Percentiles rank a stretch among this genome's conserved stretches.
Evolutionary conservation across 2,888 invertebrate genomes (phyloP).

Genomic region (Protodeltote pygarga): DNA sequence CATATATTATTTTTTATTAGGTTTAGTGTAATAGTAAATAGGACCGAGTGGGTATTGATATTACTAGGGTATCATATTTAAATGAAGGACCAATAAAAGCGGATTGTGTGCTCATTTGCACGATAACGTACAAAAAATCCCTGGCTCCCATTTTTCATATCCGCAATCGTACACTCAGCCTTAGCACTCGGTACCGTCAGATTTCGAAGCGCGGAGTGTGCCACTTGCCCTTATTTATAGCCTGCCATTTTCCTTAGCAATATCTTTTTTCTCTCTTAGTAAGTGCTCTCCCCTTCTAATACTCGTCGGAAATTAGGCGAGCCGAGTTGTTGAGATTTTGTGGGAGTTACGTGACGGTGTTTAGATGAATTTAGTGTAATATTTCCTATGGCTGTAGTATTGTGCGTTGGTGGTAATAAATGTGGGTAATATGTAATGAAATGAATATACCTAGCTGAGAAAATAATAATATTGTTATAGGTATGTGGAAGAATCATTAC

Average conservation of each 20-base stretch:
- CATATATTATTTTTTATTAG: too few species aligned
- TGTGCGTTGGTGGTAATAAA: slow-evolving; percentile 8
- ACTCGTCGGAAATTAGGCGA: slow-evolving; percentile 60
- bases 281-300: slow-evolving; percentile 52
- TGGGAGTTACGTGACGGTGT: slow-evolving; percentile 19
- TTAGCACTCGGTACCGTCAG: slow-evolving; percentile 44
- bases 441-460: too few species aligned
- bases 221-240: slow-evolving; percentile 74
- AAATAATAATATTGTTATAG: too few species aligned
- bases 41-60: too few species aligned
- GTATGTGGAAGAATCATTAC: too few species aligned
- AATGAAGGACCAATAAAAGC: too few species aligned
- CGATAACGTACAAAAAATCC: slow-evolving; percentile 21
- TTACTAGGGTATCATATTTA: too few species aligned
- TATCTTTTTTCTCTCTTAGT: slow-evolving; percentile 63
- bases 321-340: slow-evolving; percentile 61
- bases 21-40: too few species aligned
- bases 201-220: slow-evolving; percentile 59
- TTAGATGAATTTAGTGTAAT: slow-evolving; percentile 1
- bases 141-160: slow-evolving; percentile 47
- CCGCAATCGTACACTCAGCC: slow-evolving; percentile 49
- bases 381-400: not conserved
- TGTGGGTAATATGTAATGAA: too few species aligned
- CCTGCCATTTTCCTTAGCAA: slow-evolving; percentile 68
- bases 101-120: slow-evolving; percentile 8